Base-by-base conservation (phyloP, 2,113 vertebrate genomes). In the Balaeniceps rex region DNA sequence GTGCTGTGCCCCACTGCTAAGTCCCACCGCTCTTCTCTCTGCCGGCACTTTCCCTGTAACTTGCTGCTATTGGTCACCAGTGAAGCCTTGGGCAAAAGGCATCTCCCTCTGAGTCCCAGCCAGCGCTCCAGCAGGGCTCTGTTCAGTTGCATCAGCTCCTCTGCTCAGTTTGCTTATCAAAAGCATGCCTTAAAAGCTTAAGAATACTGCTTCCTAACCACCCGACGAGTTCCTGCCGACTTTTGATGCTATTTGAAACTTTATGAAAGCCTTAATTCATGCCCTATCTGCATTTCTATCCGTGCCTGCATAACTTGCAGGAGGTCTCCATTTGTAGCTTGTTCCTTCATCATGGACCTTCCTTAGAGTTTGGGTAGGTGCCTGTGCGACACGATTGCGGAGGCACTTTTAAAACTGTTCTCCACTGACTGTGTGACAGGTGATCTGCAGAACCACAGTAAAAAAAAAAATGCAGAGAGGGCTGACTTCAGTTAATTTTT, bases 31-130 rank as follows among this genome's bases (percentile, higher is more conserved):
- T 70, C 16, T 61, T 4, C 33, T 60, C 28, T 82, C 18, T 68
- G 52, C 40, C 0, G 1, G 5, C 1, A 1, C 51, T 71, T 66
- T 49, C n/a, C n/a, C 51, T 28, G 11, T 28, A 7, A 46, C 28
- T 51, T 51, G 57, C 36, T 94, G 61, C 26, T 2, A 0, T 74
- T 28, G 2, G 54, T 75, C 74, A 47, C 19, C 38, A 42, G 42
- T 3, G 29, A 38, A 71, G 52, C 47, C 36, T 29, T 38, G 46
- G 51, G 51, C 55, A 40, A 34, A 54, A 76, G 38, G 7, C 47
- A n/a, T 79, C 61, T 71, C 25, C 25, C n/a, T 68, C 42, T 0
- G 0, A 49, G 58, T 63, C 34, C 33, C 36, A 31, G 57, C 17
- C 46, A 24, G 72, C 0, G 3, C 19, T 71, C 40, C 61, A 71